phyloP scores from a whole-genome alignment of 2,113 vertebrate species.

The Odocoileus virginianus region DNA sequence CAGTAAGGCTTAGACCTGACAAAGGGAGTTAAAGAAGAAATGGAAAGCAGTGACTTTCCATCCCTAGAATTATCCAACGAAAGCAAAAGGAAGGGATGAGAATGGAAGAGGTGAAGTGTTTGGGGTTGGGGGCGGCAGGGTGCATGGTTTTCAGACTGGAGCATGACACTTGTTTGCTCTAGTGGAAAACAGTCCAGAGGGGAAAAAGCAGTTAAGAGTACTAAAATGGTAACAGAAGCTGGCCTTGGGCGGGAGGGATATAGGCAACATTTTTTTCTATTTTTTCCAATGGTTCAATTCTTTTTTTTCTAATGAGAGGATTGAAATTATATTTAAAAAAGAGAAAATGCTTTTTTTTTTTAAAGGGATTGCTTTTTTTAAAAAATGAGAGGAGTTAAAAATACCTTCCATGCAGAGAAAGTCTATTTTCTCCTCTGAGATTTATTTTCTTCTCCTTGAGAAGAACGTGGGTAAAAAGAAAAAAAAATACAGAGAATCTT shows the following conservation, averaged over 20 bases:
- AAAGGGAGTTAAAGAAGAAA: not conserved
- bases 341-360: not conserved
- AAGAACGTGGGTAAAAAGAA: not conserved
- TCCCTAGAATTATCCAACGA: not conserved
- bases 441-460: constrained; percentile 11
- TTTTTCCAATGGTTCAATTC: not conserved
- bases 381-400: not conserved
- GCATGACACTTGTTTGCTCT: not conserved
- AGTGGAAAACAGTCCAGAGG: not conserved
- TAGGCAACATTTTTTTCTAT: not conserved
- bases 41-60: not conserved
- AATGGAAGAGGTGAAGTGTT: not conserved
- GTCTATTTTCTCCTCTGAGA: not conserved
- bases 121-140: not conserved
- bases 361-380: not conserved
- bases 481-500: not conserved
- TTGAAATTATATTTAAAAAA: constrained; percentile 3
- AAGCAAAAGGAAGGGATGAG: not conserved
- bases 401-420: constrained; percentile 4
- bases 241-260: too few relatives aligned
- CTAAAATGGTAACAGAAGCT: not conserved
- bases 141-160: not conserved
- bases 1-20: not conserved
- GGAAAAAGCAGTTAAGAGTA: too few relatives aligned
- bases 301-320: not conserved